phyloP scores from a whole-genome alignment of 1,140 invertebrate genomes.

The Ephestia elutella region DNA sequence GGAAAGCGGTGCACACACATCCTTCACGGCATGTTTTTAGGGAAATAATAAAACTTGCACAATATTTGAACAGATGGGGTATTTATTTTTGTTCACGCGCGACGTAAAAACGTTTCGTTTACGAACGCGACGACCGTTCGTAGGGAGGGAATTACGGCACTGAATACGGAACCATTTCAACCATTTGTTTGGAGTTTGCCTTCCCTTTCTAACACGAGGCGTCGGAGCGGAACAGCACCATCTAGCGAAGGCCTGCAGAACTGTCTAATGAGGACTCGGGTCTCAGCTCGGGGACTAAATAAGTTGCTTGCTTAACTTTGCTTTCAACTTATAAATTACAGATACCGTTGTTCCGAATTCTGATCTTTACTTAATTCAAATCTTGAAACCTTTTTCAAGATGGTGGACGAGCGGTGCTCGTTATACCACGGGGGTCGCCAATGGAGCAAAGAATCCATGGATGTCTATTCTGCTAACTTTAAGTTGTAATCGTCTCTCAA shows the following conservation, averaged over 20 bases:
- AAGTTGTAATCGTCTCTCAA: no score
- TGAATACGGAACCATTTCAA: constrained; percentile 25
- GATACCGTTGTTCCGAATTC: no score
- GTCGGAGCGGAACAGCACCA: constrained; percentile 31
- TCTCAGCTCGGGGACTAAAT: no score
- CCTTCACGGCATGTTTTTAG: constrained; percentile 35
- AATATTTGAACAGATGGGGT: constrained; percentile 67
- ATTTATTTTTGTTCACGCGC: constrained; percentile 65
- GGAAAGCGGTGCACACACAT: constrained; percentile 41
- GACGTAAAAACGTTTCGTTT: constrained; percentile 27
- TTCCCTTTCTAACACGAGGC: constrained; percentile 41
- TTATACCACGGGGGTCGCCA: no score
- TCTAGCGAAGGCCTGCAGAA: constrained; percentile 23
- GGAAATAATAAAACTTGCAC: constrained; percentile 60
- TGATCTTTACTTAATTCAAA: no score
- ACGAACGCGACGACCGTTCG: constrained; percentile 24
- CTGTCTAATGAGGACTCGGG: not conserved
- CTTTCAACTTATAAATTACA: no score
- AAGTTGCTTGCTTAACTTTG: no score
- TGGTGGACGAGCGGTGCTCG: no score
- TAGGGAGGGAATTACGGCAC: constrained; percentile 52
- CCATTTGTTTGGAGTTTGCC: constrained; percentile 45
- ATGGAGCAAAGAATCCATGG: no score
- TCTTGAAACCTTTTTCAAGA: no score
- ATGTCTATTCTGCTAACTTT: no score